Conservation (phyloP, 2,888 invertebrate species). For the Philereme vetulata region DNA sequence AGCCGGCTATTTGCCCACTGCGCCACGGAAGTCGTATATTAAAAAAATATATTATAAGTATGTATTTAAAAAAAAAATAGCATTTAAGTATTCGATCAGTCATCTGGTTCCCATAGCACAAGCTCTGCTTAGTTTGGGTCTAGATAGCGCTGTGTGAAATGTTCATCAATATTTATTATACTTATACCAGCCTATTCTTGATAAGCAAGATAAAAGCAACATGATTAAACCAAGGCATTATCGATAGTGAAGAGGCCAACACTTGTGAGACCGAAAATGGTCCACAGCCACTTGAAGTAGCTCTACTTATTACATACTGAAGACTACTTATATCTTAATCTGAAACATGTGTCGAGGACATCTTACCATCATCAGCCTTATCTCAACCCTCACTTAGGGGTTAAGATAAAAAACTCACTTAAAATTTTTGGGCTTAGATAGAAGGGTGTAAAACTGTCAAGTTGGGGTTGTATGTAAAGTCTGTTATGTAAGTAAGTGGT, state of each 20-base stretch:
- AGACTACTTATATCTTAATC: conserved; percentile 35
- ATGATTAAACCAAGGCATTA: background rate
- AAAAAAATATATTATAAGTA: too few relatives aligned
- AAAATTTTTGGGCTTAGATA: conserved; percentile 34
- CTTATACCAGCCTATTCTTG: too few relatives aligned
- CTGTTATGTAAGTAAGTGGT: background rate
- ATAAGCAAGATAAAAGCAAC: too few relatives aligned
- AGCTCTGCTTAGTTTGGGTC: too few relatives aligned
- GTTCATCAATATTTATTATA: too few relatives aligned
- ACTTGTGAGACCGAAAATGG: conserved; percentile 3
- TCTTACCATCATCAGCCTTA: conserved; percentile 29
- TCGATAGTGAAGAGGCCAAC: conserved; percentile 2
- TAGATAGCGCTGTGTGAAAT: too few relatives aligned
- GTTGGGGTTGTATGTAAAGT: conserved; percentile 13
- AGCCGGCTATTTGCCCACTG: too few relatives aligned
- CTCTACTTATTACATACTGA: conserved; percentile 36
- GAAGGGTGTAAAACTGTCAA: conserved; percentile 31
- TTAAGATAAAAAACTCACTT: conserved; percentile 36
- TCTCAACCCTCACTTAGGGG: conserved; percentile 31
- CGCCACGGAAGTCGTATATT: too few relatives aligned
- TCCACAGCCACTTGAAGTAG: conserved; percentile 40
- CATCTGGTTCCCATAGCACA: too few relatives aligned
- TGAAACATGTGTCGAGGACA: conserved; percentile 36
- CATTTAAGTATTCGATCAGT: too few relatives aligned
- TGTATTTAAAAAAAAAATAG: too few relatives aligned